These are phyloP conservation scores for Lepidothrix coronata DNA, from an alignment of 2,113 vertebrate genomes.

Conservation along the genomic window DNA sequence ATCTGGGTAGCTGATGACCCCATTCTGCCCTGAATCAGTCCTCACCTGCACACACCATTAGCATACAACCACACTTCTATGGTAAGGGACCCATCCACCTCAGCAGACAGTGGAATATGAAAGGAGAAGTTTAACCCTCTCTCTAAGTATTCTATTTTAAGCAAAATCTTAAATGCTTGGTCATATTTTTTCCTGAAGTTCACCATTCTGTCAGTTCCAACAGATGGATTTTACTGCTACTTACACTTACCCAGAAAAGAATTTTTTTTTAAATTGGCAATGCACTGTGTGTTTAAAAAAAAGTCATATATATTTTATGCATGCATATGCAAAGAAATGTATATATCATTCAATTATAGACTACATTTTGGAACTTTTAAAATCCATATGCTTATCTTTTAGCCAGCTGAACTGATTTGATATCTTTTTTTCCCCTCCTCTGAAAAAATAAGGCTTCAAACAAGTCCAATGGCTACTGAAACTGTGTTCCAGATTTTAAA, in stretches of 20 bases:
- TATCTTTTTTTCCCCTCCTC: too few species aligned
- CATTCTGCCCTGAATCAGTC: neutral
- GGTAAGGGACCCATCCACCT: neutral
- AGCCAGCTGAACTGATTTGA: neutral
- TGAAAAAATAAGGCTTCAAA: neutral
- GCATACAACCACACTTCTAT: neutral
- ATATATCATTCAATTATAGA: neutral
- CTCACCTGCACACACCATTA: neutral
- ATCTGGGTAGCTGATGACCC: neutral
- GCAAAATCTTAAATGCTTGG: neutral
- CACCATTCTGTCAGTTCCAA: neutral
- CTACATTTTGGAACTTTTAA: neutral
- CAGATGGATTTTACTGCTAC: neutral
- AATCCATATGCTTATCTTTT: neutral
- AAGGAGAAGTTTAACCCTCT: neutral
- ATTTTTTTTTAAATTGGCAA: neutral
- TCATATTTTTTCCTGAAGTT: neutral
- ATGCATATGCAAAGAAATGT: neutral
- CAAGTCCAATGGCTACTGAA: neutral
- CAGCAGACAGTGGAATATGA: neutral
- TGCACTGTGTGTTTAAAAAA: neutral
- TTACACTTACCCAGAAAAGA: neutral
- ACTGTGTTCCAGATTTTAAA: neutral
- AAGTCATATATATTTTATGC: neutral
- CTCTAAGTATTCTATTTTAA: neutral